Conservation (phyloP, 2,797 vertebrate genomes). For the Enteromius argenteus region DNA sequence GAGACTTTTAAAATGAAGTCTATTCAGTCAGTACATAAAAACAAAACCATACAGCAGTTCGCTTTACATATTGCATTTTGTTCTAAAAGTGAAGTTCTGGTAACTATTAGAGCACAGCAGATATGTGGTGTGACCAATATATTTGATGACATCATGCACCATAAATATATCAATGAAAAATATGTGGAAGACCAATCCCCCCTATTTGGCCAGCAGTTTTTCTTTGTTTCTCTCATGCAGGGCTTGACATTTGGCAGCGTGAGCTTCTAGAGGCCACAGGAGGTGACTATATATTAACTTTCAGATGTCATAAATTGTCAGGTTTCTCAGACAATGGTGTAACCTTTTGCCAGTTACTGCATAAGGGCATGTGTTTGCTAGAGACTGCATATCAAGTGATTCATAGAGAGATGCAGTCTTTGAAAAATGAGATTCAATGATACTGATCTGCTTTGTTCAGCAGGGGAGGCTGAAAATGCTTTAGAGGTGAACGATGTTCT, state of each 20-base stretch:
- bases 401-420: slow-evolving; percentile 55
- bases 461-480: background rate
- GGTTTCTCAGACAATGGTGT: slow-evolving; percentile 53
- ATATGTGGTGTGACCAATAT: slow-evolving; percentile 30
- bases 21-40: background rate
- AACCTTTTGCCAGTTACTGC: slow-evolving; percentile 51
- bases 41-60: background rate
- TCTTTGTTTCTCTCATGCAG: slow-evolving; percentile 44
- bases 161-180: slow-evolving; percentile 57
- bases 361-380: slow-evolving; percentile 28
- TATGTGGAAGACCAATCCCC: slow-evolving; percentile 40
- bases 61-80: background rate
- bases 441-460: slow-evolving; percentile 43
- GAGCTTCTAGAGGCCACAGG: slow-evolving; percentile 49
- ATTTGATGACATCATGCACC: slow-evolving; percentile 37
- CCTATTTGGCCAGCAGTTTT: slow-evolving; percentile 32
- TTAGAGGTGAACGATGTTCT: slow-evolving; percentile 5
- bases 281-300: slow-evolving; percentile 60
- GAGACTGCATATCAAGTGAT: slow-evolving; percentile 52
- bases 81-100: background rate
- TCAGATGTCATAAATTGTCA: slow-evolving; percentile 61
- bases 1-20: background rate
- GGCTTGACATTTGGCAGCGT: slow-evolving; percentile 52
- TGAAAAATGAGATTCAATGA: slow-evolving; percentile 54
- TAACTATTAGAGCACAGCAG: background rate